These are phyloP conservation scores for Enteromius viviparus DNA, from an alignment of 2,797 vertebrate species.

Conservation along the genomic window DNA sequence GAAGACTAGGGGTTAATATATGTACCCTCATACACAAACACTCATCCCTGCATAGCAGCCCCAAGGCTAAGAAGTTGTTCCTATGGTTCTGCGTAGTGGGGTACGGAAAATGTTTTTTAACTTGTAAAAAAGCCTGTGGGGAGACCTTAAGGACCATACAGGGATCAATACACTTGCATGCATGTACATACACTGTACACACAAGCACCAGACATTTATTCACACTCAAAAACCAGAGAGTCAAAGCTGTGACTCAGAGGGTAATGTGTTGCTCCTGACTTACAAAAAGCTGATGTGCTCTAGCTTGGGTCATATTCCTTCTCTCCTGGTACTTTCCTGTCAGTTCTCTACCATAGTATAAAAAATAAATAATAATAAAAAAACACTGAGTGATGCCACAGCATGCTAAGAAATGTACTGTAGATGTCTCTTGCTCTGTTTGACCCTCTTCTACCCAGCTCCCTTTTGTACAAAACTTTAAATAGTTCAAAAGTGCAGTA, in stretches of 20 bases:
- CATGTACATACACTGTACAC: background rate
- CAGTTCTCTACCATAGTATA: background rate
- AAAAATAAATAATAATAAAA: background rate
- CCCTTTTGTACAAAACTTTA: background rate
- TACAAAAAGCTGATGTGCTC: background rate
- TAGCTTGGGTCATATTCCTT: background rate
- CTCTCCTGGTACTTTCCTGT: background rate
- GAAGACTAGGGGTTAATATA: background rate
- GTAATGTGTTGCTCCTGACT: background rate
- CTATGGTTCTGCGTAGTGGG: conserved; percentile 21
- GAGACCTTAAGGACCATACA: conserved; percentile 34
- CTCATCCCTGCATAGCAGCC: conserved; percentile 15
- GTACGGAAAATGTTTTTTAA: conserved; percentile 33
- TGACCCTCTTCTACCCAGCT: background rate
- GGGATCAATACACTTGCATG: background rate
- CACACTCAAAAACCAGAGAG: background rate
- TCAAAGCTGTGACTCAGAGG: conserved; percentile 3
- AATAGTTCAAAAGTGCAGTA: conserved; percentile 21
- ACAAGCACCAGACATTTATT: background rate
- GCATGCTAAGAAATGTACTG: conserved; percentile 1
- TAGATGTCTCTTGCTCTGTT: background rate
- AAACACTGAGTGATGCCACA: conserved; percentile 22
- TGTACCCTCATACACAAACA: conserved; percentile 14
- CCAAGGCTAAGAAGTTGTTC: conserved; percentile 31
- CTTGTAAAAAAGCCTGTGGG: conserved; percentile 36